A percentile compares a stretch with the other conserved stretches of the same genome.
Evolutionary conservation across 92 coral and sea anemone genomes (phyloP).

Genomic region (Bergia puertoricense): DNA sequence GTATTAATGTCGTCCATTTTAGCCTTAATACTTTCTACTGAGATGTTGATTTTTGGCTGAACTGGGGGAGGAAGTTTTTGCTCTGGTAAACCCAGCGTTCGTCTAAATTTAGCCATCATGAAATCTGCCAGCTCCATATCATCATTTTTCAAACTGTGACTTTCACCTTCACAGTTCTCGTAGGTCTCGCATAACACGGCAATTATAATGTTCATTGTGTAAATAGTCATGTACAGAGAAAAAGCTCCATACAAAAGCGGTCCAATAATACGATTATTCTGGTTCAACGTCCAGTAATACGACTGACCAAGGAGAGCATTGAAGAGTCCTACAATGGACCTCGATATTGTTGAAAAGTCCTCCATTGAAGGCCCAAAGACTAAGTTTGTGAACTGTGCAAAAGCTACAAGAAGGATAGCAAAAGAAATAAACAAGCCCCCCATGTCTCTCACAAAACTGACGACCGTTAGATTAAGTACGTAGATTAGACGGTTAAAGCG

Average conservation of each 20-base stretch:
- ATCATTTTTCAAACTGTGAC: conserved; percentile 49
- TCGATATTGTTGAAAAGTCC: conserved; percentile 56
- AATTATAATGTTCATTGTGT: conserved; percentile 73
- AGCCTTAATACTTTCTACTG: conserved; percentile 2
- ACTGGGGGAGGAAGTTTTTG: conserved; percentile 10
- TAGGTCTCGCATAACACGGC: conserved; percentile 70
- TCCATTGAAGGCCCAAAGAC: conserved; percentile 40
- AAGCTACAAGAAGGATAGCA: conserved; percentile 37
- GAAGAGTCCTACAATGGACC: conserved; percentile 63
- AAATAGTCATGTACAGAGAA: conserved; percentile 65
- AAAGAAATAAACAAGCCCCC: conserved; percentile 48
- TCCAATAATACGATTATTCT: conserved; percentile 63
- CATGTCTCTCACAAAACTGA: conserved; percentile 58
- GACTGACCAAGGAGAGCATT: conserved; percentile 73
- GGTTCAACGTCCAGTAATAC: conserved; percentile 54
- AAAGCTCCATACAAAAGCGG: conserved; percentile 58
- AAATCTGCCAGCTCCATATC: conserved; percentile 69
- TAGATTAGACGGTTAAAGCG: conserved; percentile 69
- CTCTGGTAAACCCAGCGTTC: conserved; percentile 46
- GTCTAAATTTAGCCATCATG: conserved; percentile 51
- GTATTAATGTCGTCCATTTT: conserved; percentile 19
- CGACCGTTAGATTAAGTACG: conserved; percentile 63
- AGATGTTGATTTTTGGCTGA: background rate
- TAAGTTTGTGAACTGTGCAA: conserved; percentile 44
- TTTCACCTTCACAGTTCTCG: conserved; percentile 38